Base-by-base conservation (phyloP, 2,888 invertebrate genomes). In the Eilema caniola region DNA sequence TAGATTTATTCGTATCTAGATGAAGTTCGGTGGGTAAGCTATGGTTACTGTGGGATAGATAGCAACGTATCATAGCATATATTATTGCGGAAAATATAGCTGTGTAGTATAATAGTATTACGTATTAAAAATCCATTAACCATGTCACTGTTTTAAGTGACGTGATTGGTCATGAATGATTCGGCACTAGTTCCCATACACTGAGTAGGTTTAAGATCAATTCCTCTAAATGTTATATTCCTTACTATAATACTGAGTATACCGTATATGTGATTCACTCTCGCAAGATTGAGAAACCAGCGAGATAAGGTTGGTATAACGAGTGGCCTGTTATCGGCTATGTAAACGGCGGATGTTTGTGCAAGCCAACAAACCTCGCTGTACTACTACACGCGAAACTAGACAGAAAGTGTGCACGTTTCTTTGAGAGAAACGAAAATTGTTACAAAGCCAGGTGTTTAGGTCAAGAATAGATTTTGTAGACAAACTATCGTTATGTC, bases 331-430 rank as follows among this genome's bases (percentile, higher is more conserved):
- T 90, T 93, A 93, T 92, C 92, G 89, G 81, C 72, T 74, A 75
- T 79, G 87, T 83, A 89, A 89, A 86, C 90, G 85, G 79, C 90
- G 92, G 92, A 91, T 92, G 93, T 92, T 93, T 92, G 90, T 86
- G 85, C 85, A 87, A 86, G 83, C 80, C 80, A 78, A 77, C 67
- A 71, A 83, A 83, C 82, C 86, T 85, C 86, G 81, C 82, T 81
- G 78, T 82, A 76, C 76, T 76, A 75, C 79, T 76, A 75, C 79
- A 80, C 80, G 80, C 77, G 66, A 85, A 77, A 78, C 75, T 71
- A 69, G 73, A 59, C 70, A 75, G 71, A 76, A 74, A 77, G 72
- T 76, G 53, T 41, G 37, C 47, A 66, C 59, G 59, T 53, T 64
- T 62, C 31, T 67, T 23, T 31, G 23, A 41, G 64, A 56, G n/a